Conservation (phyloP, 2,113 vertebrate species). For the Myotis brandtii region DNA sequence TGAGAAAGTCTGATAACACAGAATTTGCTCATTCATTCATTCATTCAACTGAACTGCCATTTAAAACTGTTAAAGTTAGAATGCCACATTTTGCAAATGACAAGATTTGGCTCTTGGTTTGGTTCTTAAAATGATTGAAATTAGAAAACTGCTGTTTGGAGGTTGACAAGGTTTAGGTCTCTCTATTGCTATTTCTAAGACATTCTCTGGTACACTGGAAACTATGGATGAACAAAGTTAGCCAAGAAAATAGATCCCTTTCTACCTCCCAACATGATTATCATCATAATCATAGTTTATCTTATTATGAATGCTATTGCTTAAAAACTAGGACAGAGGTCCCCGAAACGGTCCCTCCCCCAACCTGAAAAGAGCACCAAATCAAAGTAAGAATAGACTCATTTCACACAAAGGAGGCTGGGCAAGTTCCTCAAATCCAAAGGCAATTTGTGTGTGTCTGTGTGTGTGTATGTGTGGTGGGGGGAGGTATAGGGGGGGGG, state of each 20-base stretch:
- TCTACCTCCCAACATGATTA: not conserved
- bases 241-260: not conserved
- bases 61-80: conserved; percentile 25
- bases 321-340: not conserved
- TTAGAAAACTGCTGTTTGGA: not conserved
- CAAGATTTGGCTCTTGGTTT: not conserved
- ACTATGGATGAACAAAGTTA: not conserved
- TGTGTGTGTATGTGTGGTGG: no score
- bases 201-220: not conserved
- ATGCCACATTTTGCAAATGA: not conserved
- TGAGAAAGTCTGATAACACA: not conserved
- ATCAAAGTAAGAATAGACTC: not conserved
- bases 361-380: not conserved
- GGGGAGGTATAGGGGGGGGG: no score
- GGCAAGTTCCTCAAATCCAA: not conserved
- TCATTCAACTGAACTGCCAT: not conserved
- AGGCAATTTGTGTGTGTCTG: not conserved
- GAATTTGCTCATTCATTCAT: conserved; percentile 10
- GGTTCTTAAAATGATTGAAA: not conserved
- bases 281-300: not conserved
- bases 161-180: not conserved
- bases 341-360: fast-evolving
- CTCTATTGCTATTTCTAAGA: not conserved
- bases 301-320: not conserved
- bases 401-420: not conserved